Conservation (phyloP, 2,797 vertebrate genomes). For the Argyrosomus regius region DNA sequence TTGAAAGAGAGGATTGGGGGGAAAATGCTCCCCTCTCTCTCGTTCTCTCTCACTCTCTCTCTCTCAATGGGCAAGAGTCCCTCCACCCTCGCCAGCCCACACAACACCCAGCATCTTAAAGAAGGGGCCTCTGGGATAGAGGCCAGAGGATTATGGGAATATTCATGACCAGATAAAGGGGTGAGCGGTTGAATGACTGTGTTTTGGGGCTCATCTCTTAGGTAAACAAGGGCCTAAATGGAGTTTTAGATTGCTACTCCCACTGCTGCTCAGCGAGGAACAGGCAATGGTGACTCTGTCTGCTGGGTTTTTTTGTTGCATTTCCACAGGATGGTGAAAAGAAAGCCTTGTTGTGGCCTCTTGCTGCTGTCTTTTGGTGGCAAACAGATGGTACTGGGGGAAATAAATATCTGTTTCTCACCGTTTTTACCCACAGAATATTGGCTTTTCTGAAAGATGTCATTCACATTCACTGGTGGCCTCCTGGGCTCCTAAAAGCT, state of each 20-base stretch:
- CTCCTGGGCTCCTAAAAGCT: slow-evolving; percentile 56
- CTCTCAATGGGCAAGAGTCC: slow-evolving; percentile 85
- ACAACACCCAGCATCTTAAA: slow-evolving; percentile 77
- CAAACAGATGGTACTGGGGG: slow-evolving; percentile 84
- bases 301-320: slow-evolving; percentile 71
- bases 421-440: slow-evolving; percentile 70
- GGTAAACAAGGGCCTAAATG: slow-evolving; percentile 92
- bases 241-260: slow-evolving; percentile 83
- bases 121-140: slow-evolving; percentile 87
- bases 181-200: slow-evolving; percentile 89
- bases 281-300: slow-evolving; percentile 75
- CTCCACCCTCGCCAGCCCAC: slow-evolving; percentile 70
- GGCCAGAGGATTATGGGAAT: slow-evolving; percentile 95
- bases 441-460: slow-evolving; percentile 64
- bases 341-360: slow-evolving; percentile 76
- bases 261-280: slow-evolving; percentile 72
- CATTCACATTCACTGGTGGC: slow-evolving; percentile 47
- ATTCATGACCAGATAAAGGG: slow-evolving; percentile 95
- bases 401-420: slow-evolving; percentile 83
- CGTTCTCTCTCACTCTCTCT: slow-evolving; percentile 72
- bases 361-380: slow-evolving; percentile 71
- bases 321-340: slow-evolving; percentile 73
- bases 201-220: slow-evolving; percentile 95
- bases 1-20: slow-evolving; percentile 88
- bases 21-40: slow-evolving; percentile 62